A percentile compares a stretch with the other conserved stretches of the same genome.
Conservation (phyloP, 2,888 invertebrate species). For the Mythimna albipuncta region DNA sequence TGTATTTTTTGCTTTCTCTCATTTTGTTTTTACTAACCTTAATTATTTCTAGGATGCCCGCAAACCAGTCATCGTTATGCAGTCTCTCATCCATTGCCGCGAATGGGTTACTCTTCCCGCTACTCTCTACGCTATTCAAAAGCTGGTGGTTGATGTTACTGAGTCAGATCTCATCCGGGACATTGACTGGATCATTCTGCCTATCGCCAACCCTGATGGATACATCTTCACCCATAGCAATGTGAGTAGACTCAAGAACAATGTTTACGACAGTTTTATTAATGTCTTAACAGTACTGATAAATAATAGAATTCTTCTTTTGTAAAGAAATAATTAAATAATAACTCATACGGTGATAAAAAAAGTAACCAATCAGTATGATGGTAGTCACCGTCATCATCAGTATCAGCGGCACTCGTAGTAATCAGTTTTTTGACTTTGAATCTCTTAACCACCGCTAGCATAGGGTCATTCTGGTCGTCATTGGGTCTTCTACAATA, state of each 20-base stretch:
- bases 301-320: too few relatives aligned
- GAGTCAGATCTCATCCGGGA: conserved; percentile 88
- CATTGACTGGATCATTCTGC: conserved; percentile 92
- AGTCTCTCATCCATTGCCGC: conserved; percentile 92
- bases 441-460: too few relatives aligned
- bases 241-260: conserved; percentile 71
- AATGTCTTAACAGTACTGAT: background rate
- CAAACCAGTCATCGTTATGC: conserved; percentile 90
- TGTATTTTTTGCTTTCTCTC: too few relatives aligned
- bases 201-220: conserved; percentile 93
- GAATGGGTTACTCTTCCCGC: conserved; percentile 93
- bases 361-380: too few relatives aligned
- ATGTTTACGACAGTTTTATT: background rate
- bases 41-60: conserved; percentile 69
- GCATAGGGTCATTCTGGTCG: too few relatives aligned
- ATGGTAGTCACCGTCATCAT: too few relatives aligned
- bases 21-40: background rate
- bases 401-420: too few relatives aligned
- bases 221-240: conserved; percentile 90
- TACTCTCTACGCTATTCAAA: conserved; percentile 92
- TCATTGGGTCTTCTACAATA: too few relatives aligned
- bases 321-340: too few relatives aligned
- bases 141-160: conserved; percentile 90
- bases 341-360: too few relatives aligned
- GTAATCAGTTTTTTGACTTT: too few relatives aligned